A percentile compares a stretch with the other conserved stretches of the same genome.
phyloP scores from a whole-genome alignment of 2,797 vertebrate genomes.

The Perodicticus potto region DNA sequence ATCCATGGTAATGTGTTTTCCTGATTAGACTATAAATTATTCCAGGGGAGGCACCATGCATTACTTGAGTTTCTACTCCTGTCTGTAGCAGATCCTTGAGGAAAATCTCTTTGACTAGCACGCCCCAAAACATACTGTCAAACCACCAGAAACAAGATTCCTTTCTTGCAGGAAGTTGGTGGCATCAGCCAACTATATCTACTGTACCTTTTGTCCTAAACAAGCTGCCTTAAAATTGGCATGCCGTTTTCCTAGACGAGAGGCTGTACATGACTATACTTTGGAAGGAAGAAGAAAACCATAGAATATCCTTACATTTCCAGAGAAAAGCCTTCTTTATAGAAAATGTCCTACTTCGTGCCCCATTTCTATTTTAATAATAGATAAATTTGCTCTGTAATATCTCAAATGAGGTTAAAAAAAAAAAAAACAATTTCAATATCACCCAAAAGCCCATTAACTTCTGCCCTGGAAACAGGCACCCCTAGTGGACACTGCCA shows the following conservation, averaged over 20 bases:
- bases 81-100: background rate
- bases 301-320: background rate
- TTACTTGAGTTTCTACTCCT: background rate
- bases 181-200: background rate
- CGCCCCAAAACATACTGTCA: background rate
- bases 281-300: background rate
- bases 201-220: background rate
- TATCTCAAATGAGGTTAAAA: background rate
- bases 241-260: background rate
- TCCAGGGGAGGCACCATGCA: background rate
- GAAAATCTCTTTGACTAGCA: background rate
- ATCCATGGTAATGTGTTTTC: background rate
- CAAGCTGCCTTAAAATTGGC: background rate
- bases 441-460: background rate
- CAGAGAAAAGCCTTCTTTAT: background rate
- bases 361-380: conserved; percentile 25
- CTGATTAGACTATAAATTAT: background rate
- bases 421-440: background rate
- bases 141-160: background rate
- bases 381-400: background rate
- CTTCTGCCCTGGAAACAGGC: background rate
- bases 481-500: background rate
- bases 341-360: background rate
- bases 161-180: background rate
- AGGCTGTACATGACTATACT: background rate